These are phyloP conservation scores for Poeciliopsis presidionis DNA, from an alignment of 2,797 vertebrate species.

Conservation along the genomic window DNA sequence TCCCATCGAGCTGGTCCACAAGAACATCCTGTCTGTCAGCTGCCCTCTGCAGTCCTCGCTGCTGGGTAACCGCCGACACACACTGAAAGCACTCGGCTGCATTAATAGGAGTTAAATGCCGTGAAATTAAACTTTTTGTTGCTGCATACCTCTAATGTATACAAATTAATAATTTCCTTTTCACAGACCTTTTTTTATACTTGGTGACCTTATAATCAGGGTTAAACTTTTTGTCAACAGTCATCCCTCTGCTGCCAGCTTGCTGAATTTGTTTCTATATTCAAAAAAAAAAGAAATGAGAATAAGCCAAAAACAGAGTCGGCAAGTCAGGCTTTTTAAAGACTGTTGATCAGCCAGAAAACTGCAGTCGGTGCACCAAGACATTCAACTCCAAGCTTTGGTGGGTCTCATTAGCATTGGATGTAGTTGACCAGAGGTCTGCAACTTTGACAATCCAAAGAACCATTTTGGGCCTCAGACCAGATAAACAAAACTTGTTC, in stretches of 20 bases:
- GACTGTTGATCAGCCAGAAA: neutral
- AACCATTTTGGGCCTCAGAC: too few relatives aligned
- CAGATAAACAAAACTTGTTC: too few relatives aligned
- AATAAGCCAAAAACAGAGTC: neutral
- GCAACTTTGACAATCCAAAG: too few relatives aligned
- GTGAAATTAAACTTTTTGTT: neutral
- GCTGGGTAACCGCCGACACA: constrained; percentile 54
- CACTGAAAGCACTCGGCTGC: neutral
- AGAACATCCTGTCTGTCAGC: constrained; percentile 87
- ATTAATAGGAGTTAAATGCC: neutral
- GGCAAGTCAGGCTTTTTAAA: neutral
- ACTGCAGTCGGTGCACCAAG: neutral
- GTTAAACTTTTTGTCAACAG: too few relatives aligned
- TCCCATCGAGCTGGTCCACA: constrained; percentile 94
- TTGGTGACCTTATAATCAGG: neutral
- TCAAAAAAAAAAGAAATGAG: neutral
- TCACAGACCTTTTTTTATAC: neutral
- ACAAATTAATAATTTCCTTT: neutral
- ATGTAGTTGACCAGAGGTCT: neutral
- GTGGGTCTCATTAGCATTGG: neutral
- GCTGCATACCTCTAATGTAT: neutral
- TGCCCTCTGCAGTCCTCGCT: constrained; percentile 58
- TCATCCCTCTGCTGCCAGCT: too few relatives aligned
- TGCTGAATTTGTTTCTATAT: too few relatives aligned
- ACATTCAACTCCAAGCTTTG: neutral